Evolutionary conservation across 2,888 invertebrate species (phyloP), one percentile per base, ranked within the genome.

Genomic region (Acronicta aceris): DNA sequence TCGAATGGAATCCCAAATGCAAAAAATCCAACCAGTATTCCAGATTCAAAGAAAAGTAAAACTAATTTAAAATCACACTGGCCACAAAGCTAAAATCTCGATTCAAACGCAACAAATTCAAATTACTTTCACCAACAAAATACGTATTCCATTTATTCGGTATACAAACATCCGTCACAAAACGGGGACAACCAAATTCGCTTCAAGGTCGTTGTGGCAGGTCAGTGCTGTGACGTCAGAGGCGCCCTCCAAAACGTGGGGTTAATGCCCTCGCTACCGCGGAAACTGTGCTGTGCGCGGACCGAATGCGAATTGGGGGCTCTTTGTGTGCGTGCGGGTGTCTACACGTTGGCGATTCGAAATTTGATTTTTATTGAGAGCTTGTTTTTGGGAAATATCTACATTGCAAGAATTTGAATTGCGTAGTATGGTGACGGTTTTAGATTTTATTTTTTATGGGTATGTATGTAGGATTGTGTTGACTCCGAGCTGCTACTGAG

Each of bases 301-400:
- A 87, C 89, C 87, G 94, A 93, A 93, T 94, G 90, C 89, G 89
- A 94, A 93, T 94, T 93, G 92, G 92, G 92, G 86, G 83, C 84
- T 84, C 80, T 82, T 66, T 83, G 91, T 92, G 90, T 91, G 91
- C 81, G 90, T 88, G 74, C 56, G 81, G 73, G 62, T 73, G 81
- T 69, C 58, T 69, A 80, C 67, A 78, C 62, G 33, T 58, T 50
- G 60, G 47, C 62, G 66, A 54, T 59, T 57, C 45, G 45, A 41
- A 16, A 48, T 50, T 45, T 41, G 12, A 15, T 9, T 55, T 48
- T 48, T 25, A 33, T 10, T 40, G 9, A 7, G 8, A n/a, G 12
- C 5, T 40, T 48, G 13, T 16, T 27, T 52, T 2, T 40, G 30
- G 30, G 9, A 30, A 27, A 5, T 21, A n/a, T 25, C 5, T 5